phyloP scores from a whole-genome alignment of 2,888 invertebrate species.

The Entomobrya multifasciata region DNA sequence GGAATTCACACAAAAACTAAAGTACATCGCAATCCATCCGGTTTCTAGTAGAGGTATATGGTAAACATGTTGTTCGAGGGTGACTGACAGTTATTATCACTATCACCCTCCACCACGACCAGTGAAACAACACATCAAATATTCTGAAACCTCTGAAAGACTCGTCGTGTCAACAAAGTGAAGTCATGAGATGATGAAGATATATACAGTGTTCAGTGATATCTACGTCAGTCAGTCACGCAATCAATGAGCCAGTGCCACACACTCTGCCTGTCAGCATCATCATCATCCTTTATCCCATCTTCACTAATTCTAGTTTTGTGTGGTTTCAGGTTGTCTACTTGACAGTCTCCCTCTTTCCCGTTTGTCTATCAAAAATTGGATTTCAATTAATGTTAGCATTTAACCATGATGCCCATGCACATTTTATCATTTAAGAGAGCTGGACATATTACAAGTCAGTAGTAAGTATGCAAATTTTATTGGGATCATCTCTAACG shows the following conservation, averaged over 20 bases:
- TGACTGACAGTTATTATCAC: constrained; percentile 42
- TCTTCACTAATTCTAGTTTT: background rate
- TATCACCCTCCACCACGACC: background rate
- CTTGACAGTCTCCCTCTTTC: background rate
- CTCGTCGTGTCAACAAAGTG: background rate
- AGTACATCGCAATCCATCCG: constrained; percentile 2
- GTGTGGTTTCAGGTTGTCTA: too few relatives aligned
- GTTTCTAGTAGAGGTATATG: constrained; percentile 16
- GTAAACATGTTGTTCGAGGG: background rate
- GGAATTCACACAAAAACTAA: background rate
- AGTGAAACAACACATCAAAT: background rate
- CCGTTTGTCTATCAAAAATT: constrained; percentile 52
- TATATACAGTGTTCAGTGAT: background rate
- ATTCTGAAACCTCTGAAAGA: background rate
- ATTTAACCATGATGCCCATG: background rate
- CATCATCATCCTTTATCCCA: background rate
- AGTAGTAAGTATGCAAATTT: constrained; percentile 31
- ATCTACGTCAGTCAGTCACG: constrained; percentile 8
- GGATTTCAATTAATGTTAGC: constrained; percentile 54
- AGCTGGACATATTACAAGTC: background rate
- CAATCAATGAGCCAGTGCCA: constrained; percentile 25
- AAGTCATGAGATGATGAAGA: constrained; percentile 10
- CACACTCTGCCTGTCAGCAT: background rate
- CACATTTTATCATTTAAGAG: background rate
- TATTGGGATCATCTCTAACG: too few relatives aligned